Evolutionary conservation across 2,888 invertebrate species (phyloP).

Genomic region (Lottia scabra): DNA sequence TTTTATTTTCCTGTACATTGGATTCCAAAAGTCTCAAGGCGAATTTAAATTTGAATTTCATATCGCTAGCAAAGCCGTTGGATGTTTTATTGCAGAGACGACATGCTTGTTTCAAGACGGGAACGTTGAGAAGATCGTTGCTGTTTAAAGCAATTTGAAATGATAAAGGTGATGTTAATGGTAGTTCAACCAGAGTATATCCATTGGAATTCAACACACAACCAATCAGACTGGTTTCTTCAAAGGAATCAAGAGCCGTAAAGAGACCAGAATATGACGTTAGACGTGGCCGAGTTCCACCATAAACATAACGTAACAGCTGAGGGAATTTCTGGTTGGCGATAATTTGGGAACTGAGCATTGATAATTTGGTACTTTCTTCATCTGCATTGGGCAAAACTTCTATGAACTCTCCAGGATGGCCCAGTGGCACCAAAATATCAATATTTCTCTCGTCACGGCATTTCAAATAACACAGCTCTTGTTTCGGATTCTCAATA

Average conservation of each 20-base stretch:
- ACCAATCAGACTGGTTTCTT: slow-evolving; percentile 49
- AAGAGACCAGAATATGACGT: slow-evolving; percentile 50
- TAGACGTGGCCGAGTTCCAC: slow-evolving; percentile 46
- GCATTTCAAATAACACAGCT: slow-evolving; percentile 45
- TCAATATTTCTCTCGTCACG: slow-evolving; percentile 48
- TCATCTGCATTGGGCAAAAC: slow-evolving; percentile 43
- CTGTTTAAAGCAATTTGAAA: slow-evolving; percentile 54
- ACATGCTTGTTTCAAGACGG: slow-evolving; percentile 45
- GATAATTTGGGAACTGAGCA: slow-evolving; percentile 43
- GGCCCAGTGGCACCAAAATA: slow-evolving; percentile 42
- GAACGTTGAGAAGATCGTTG: slow-evolving; percentile 40
- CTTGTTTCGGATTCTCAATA: background rate
- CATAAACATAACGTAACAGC: slow-evolving; percentile 52
- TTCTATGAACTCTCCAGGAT: slow-evolving; percentile 52
- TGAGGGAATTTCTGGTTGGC: slow-evolving; percentile 50
- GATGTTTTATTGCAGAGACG: slow-evolving; percentile 41
- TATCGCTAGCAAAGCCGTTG: slow-evolving; percentile 42
- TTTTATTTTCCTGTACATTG: slow-evolving; percentile 18
- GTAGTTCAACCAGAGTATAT: slow-evolving; percentile 51
- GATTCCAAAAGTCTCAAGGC: slow-evolving; percentile 43
- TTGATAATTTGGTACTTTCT: slow-evolving; percentile 43
- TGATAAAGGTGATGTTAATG: slow-evolving; percentile 46
- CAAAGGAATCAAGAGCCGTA: slow-evolving; percentile 53
- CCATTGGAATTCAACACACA: slow-evolving; percentile 46
- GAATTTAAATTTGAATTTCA: slow-evolving; percentile 58